Evolutionary conservation across 2,113 vertebrate species (phyloP).

Genomic region (Apus apus): DNA sequence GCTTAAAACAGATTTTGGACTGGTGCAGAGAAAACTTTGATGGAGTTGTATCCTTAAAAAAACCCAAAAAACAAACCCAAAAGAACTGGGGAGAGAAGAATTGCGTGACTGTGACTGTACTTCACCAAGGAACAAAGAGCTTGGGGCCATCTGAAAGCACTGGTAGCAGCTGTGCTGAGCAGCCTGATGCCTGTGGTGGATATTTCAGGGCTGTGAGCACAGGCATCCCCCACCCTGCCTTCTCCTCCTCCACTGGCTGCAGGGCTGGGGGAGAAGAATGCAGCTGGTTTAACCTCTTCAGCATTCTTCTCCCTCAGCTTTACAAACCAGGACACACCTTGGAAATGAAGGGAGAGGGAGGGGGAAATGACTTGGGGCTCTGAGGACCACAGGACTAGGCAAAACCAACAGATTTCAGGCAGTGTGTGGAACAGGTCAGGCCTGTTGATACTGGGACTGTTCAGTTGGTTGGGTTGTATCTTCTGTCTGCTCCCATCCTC

Average conservation of each 20-base stretch:
- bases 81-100: background rate
- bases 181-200: background rate
- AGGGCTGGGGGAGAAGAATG: background rate
- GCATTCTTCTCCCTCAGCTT: background rate
- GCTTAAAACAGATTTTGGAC: constrained; percentile 94
- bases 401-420: background rate
- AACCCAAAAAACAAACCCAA: too few species aligned
- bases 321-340: background rate
- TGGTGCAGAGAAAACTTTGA: constrained; percentile 95
- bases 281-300: background rate
- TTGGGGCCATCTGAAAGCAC: background rate
- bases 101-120: background rate
- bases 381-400: background rate
- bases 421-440: background rate
- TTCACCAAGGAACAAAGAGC: background rate
- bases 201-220: background rate
- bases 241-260: background rate
- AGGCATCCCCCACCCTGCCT: background rate
- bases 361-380: background rate
- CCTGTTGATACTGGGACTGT: background rate
- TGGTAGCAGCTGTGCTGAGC: background rate
- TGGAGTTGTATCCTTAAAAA: constrained; percentile 92
- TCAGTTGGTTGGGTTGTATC: background rate
- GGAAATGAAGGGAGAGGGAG: background rate
- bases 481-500: background rate